Conservation (phyloP, 92 coral and sea anemone genomes). For the Epizoanthus illoricatus region DNA sequence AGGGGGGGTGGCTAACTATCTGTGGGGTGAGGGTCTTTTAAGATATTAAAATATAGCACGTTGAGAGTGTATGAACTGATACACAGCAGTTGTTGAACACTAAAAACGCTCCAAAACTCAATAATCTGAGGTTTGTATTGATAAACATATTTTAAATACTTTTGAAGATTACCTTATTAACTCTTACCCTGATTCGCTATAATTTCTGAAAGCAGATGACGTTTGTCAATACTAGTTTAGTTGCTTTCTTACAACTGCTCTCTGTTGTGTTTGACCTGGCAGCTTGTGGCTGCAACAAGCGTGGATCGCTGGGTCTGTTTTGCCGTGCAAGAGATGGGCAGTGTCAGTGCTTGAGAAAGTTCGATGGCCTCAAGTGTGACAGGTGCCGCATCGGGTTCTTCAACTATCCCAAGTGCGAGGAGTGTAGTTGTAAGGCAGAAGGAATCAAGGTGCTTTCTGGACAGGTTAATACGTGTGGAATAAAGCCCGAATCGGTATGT, state of each 20-base stretch:
- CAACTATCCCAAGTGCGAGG: slow-evolving; percentile 86
- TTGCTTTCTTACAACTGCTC: not conserved
- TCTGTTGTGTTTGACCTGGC: not conserved
- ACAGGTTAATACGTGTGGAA: slow-evolving; percentile 58
- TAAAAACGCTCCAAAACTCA: no score
- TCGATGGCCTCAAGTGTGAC: slow-evolving; percentile 82
- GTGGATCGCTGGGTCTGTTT: slow-evolving; percentile 86
- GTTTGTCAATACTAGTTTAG: not conserved
- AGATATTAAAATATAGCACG: no score
- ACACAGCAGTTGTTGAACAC: no score
- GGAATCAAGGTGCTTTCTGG: slow-evolving; percentile 80
- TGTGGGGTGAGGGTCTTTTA: no score
- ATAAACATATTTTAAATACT: no score
- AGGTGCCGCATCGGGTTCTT: slow-evolving; percentile 86
- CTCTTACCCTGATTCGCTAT: no score
- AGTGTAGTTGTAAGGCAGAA: slow-evolving; percentile 87
- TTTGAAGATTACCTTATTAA: no score
- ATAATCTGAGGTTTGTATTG: no score
- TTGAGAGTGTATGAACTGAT: no score
- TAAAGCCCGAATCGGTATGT: slow-evolving; percentile 14
- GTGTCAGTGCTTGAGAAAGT: slow-evolving; percentile 86
- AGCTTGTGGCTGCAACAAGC: slow-evolving; percentile 84
- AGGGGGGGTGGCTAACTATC: no score
- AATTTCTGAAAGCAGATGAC: not conserved
- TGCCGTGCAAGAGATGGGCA: slow-evolving; percentile 83